phyloP scores from a whole-genome alignment of 2,888 invertebrate genomes.

The Xylota sylvarum region DNA sequence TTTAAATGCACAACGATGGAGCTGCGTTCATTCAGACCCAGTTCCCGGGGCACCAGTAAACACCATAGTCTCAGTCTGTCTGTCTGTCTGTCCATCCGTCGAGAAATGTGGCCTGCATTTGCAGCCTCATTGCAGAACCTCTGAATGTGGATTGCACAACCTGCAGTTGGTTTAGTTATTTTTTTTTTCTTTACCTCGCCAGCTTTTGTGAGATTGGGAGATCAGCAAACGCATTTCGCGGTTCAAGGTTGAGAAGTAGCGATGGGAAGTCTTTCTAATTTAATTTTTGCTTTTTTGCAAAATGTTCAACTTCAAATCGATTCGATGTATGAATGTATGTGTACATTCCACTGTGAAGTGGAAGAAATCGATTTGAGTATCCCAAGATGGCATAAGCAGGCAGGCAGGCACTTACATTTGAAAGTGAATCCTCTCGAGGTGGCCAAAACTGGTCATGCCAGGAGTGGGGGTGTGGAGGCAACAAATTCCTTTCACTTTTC shows the following conservation, averaged over 20 bases:
- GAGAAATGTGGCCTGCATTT: conserved; percentile 63
- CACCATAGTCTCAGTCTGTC: conserved; percentile 2
- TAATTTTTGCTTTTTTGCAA: conserved; percentile 14
- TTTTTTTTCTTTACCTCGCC: neutral
- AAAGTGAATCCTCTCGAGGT: conserved; percentile 65
- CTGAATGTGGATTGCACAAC: conserved; percentile 63
- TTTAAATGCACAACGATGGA: conserved; percentile 33
- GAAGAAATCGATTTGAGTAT: conserved; percentile 35
- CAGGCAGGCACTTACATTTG: conserved; percentile 29
- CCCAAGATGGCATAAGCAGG: conserved; percentile 19
- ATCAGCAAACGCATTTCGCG: conserved; percentile 45
- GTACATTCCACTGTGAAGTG: conserved; percentile 16
- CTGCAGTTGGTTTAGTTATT: conserved; percentile 7
- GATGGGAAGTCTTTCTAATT: conserved; percentile 50
- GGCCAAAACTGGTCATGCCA: conserved; percentile 62
- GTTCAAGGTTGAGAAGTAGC: conserved; percentile 62
- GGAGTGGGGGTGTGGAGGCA: conserved; percentile 37
- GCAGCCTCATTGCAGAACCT: conserved; percentile 67
- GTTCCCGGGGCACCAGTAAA: conserved; percentile 47
- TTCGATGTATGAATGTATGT: conserved; percentile 8
- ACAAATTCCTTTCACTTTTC: conserved; percentile 73
- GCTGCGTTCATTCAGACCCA: conserved; percentile 38
- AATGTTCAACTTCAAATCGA: conserved; percentile 5
- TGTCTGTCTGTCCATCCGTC: conserved; percentile 10
- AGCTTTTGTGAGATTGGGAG: conserved; percentile 6